Evolutionary conservation across 2,797 vertebrate species (phyloP).

Genomic region (Lepilemur septentrionalis): DNA sequence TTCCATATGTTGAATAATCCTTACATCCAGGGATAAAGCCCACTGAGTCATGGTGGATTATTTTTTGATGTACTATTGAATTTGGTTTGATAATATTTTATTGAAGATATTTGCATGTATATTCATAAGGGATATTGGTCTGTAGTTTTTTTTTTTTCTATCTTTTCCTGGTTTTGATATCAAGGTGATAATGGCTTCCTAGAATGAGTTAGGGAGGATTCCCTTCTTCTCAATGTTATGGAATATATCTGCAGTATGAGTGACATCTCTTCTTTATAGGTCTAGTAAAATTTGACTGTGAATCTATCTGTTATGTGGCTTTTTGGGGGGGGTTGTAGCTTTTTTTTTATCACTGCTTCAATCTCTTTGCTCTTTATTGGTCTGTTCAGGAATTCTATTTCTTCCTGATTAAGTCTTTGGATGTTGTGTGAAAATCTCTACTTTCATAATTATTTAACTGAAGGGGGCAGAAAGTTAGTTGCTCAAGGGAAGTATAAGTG

Average conservation of each 20-base stretch:
- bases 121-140: not conserved
- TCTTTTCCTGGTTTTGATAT: not conserved
- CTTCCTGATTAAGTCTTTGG: not conserved
- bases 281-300: not conserved
- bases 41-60: too few species aligned
- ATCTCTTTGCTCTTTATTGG: not conserved
- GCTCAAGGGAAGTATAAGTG: not conserved
- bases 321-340: not conserved
- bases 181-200: not conserved
- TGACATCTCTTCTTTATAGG: not conserved
- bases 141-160: not conserved
- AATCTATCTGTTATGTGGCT: not conserved
- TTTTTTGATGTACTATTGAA: too few species aligned
- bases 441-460: not conserved
- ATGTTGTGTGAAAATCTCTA: not conserved
- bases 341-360: not conserved
- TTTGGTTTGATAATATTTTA: not conserved
- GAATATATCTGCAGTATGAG: not conserved
- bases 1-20: too few species aligned
- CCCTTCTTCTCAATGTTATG: not conserved
- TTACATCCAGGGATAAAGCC: too few species aligned
- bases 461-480: not conserved
- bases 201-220: not conserved
- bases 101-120: not conserved
- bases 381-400: not conserved